Evolutionary conservation across 2,888 invertebrate species (phyloP).

Genomic region (Drosophila nr. perissopoda): DNA sequence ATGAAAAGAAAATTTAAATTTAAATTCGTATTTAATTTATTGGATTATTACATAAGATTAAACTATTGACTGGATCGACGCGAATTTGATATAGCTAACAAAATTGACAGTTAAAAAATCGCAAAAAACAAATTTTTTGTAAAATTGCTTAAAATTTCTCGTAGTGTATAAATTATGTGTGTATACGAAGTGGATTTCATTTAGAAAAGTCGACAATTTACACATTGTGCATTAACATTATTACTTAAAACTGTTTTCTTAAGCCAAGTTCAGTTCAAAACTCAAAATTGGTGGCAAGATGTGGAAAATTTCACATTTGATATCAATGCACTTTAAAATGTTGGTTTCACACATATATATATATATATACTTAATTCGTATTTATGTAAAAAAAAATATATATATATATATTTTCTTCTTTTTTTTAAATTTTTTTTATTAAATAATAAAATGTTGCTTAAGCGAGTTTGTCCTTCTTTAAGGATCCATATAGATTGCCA

Average conservation of each 20-base stretch:
- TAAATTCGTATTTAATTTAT: background rate
- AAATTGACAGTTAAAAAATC: background rate
- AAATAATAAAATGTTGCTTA: background rate
- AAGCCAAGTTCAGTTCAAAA: background rate
- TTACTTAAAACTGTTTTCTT: background rate
- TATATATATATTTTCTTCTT: background rate
- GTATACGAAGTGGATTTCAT: background rate
- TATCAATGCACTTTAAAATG: background rate
- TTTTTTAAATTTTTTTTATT: background rate
- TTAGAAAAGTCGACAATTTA: background rate
- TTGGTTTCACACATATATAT: background rate
- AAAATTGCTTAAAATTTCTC: background rate
- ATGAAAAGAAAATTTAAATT: background rate
- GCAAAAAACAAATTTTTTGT: fast-evolving
- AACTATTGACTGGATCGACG: background rate
- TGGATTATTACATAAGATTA: background rate
- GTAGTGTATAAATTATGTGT: background rate
- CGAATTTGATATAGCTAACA: background rate
- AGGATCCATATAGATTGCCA: background rate
- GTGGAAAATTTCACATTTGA: background rate
- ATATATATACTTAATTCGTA: background rate
- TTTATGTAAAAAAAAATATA: background rate
- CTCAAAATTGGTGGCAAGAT: background rate
- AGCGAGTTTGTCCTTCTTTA: background rate
- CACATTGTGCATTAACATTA: background rate